Evolutionary conservation across 2,888 invertebrate genomes (phyloP), one percentile per base, ranked within the genome.

Genomic region (Orchesellides sinensis): DNA sequence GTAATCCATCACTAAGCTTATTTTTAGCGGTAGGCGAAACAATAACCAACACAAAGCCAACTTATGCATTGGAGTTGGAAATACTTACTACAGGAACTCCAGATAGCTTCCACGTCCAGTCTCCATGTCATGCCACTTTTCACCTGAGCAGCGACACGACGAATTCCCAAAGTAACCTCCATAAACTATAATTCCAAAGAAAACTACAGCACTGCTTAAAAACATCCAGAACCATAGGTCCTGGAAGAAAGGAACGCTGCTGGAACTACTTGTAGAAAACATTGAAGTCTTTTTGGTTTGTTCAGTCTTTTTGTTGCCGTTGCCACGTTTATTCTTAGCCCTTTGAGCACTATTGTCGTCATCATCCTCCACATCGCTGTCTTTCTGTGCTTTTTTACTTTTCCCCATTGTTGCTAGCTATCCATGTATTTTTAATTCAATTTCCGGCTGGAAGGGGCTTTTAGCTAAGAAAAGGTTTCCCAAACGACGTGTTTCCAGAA

Each of bases 211-310:
- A 3, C 75, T 81, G 8, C 78, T 27, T 27, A 81, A 12, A 65
- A 83, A 83, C 12, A 83, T 25, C 85, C 85, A 85, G 47, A 85
- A 85, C 85, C 85, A 85, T 17, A 56, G 23, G 59, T 79, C 65
- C 3, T 65, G 49, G n/a, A 54, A 27, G 27, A 74, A 83, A 21
- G 27, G 35, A 14, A 27, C 23, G 19, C 4, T 17, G 3, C 5
- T 10, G 3, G 45, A 5, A 32, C 27, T 19, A 17, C 49, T 25
- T 29, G 49, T 12, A 29, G 21, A 21, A 4, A 23, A 14, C 21
- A 63, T 35, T 8, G 19, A 4, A 19, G 32, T 63, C n/a, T 40
- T 35, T 40, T 63, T 63, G 14, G 35, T 4, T 21, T 14, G 17
- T 25, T 65, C 70, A 78, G 78, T 63, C 78, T 77, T 77, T n/a